A percentile compares a stretch with the other conserved stretches of the same genome.
phyloP scores from a whole-genome alignment of 2,888 invertebrate genomes.

The Diplazon laetatorius region DNA sequence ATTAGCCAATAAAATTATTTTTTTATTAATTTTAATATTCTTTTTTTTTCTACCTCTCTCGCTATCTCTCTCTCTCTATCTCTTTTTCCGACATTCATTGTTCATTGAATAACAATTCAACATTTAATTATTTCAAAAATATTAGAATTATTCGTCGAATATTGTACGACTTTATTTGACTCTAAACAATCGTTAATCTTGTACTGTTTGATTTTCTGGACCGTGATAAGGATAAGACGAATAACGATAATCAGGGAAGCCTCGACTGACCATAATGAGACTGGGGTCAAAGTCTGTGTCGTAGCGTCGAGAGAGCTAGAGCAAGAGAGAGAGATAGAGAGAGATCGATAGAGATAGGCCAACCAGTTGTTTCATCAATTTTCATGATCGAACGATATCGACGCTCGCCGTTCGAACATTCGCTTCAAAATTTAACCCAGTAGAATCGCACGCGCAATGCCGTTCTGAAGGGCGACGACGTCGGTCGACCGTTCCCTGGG shows the following conservation, averaged over 20 bases:
- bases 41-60: background rate
- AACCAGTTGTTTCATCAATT: too few relatives aligned
- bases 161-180: background rate
- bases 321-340: background rate
- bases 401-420: too few relatives aligned
- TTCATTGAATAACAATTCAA: too few relatives aligned
- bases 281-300: conserved; percentile 59
- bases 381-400: too few relatives aligned
- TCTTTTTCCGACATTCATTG: too few relatives aligned
- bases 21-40: background rate
- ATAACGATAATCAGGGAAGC: conserved; percentile 47
- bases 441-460: too few relatives aligned
- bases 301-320: conserved; percentile 5
- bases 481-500: too few relatives aligned
- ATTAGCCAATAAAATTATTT: background rate
- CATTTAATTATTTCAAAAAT: too few relatives aligned
- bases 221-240: conserved; percentile 38
- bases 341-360: too few relatives aligned
- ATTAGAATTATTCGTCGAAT: background rate
- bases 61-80: too few relatives aligned
- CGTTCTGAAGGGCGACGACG: too few relatives aligned
- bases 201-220: background rate
- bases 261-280: conserved; percentile 26
- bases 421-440: too few relatives aligned
- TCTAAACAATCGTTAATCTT: background rate